phyloP scores from a whole-genome alignment of 2,888 invertebrate genomes.

The Cancer borealis region DNA sequence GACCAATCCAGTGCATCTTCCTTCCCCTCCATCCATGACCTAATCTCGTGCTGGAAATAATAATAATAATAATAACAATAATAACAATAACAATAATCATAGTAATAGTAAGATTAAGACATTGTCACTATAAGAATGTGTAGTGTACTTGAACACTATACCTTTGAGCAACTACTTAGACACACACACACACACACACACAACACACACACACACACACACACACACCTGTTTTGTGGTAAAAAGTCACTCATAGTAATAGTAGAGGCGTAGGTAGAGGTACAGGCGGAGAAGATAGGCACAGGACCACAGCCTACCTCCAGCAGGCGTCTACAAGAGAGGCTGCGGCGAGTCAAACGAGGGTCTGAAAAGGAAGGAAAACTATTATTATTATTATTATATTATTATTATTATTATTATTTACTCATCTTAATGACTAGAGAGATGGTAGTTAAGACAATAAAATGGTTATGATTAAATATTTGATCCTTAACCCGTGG shows the following conservation, averaged over 20 bases:
- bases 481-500: no score
- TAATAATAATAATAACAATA: neutral
- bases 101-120: neutral
- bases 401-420: neutral
- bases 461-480: no score
- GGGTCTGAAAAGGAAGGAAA: neutral
- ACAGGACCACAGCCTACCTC: conserved; percentile 71
- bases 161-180: no score
- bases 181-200: no score
- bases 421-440: neutral
- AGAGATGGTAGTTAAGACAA: neutral
- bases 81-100: neutral
- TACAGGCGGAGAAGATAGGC: conserved; percentile 65
- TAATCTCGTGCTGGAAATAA: neutral
- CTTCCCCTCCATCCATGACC: conserved; percentile 36
- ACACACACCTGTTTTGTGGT: conserved; percentile 53
- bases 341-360: neutral
- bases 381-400: neutral
- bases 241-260: conserved; percentile 61
- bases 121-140: no score
- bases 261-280: conserved; percentile 19
- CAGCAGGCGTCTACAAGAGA: neutral
- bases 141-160: no score
- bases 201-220: neutral
- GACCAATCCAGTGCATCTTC: conserved; percentile 48